Base-by-base conservation (phyloP, 2,797 vertebrate species). In the Eospalax fontanierii region DNA sequence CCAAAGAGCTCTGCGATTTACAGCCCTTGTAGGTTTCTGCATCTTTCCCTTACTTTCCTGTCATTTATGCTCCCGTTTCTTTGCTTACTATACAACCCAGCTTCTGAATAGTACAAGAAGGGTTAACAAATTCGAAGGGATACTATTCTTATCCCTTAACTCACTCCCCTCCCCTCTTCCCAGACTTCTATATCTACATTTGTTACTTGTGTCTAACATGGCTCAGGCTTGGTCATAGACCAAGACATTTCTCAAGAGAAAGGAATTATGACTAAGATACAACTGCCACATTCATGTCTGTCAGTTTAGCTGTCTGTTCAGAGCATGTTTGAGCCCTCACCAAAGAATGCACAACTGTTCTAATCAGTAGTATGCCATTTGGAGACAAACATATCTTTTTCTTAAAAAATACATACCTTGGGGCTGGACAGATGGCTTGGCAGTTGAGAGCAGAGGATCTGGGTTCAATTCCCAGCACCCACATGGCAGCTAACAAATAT, bases 341-440 rank as follows among this genome's bases (percentile, higher is more conserved):
- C 66, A 24, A 89, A 54, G 35, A 91, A 80, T 6, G 16, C 84
- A 78, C 95, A 95, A 68, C 91, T 96, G 93, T 94, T 97, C 57
- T 84, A 19, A 76, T 63, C 30, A 65, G 38, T 22, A 43, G 16
- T n/a, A 70, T 90, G 30, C 80, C 38, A 19, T 71, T 12, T 57
- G 63, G 76, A 84, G 46, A 70, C 40, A 71, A 85, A 46, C 30
- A 38, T 46, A 15, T 35, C 66, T n/a, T 57, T 63, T 63, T 8
- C 46, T 46, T 46, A 46, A 46, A 46, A 46, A 46, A 46, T 46
- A 46, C 46, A 46, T 46, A 46, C 46, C 5, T 46, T 46, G 46
- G 46, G 11, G 46, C 46, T 46, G 11, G 6, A 46, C 6, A 46
- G 46, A 46, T 46, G 46, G 46, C 46, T 46, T 11, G 11, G 11